Base-by-base conservation (phyloP, 2,888 invertebrate genomes). In the Chaetoderma sp. region DNA sequence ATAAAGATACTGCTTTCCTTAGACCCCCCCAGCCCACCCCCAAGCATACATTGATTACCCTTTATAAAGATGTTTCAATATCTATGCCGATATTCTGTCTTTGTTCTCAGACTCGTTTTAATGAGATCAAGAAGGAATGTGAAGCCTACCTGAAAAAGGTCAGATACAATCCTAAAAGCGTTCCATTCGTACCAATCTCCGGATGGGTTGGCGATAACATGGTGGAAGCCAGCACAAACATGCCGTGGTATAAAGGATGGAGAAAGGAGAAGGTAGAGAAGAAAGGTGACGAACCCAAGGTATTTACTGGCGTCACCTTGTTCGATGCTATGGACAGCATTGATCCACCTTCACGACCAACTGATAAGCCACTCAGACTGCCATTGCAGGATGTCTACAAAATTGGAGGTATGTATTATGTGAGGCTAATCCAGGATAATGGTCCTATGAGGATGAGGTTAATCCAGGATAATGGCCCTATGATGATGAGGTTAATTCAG, bases 131-230 rank as follows among this genome's bases (percentile, higher is more conserved):
- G 89, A 98, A 97, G 88, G 98, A 99, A 92, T 97, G 98, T 1
- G 93, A 93, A 50, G 93, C 93, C 1, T 99, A 98, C 92, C 96
- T 99, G 88, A 99, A 99, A 92, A 99, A 98, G 90, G 97, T 99
- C 83, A 99, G 99, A 88, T 99, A 98, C 92, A 98, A 98, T 88
- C 97, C 98, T 72, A 93, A 93, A 79, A 92, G 94, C 58, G 98
- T 99, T 81, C 93, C 98, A 74, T 98, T 98, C 89, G 97, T 99
- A 72, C 99, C 99, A 86, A 98, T 99, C 89, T 99, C 98, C 84
- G 99, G 99, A 83, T 99, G 98, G 98, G 95, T 98, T 88, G 99
- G 99, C 87, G 99, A 99, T 90, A 99, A 99, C 92, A 98, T 99
- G 98, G 90, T 99, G 89, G 98, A 98, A 89, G 87, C 92, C 71